Evolutionary conservation across 2,797 vertebrate genomes (phyloP).

Genomic region (Pyrocephalus nanus): DNA sequence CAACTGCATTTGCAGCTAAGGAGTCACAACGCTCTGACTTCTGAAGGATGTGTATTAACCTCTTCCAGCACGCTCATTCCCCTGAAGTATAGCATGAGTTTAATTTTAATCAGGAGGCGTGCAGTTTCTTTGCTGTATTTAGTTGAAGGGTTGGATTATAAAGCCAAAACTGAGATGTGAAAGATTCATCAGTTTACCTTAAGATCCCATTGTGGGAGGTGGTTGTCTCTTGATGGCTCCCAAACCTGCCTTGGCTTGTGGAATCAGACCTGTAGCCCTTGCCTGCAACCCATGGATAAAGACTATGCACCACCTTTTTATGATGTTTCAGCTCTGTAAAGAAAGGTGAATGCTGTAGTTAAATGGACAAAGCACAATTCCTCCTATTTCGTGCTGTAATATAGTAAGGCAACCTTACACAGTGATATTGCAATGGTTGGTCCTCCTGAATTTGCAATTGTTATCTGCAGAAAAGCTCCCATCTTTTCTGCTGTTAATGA

Average conservation of each 20-base stretch:
- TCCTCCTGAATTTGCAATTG: background rate
- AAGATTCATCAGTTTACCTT: background rate
- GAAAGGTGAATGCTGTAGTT: background rate
- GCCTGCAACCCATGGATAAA: background rate
- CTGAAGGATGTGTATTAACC: background rate
- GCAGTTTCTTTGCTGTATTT: background rate
- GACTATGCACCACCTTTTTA: background rate
- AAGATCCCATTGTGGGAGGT: background rate
- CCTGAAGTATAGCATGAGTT: background rate
- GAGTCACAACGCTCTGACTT: background rate
- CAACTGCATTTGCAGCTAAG: background rate
- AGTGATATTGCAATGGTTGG: background rate
- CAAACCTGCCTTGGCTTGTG: background rate
- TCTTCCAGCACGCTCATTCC: background rate
- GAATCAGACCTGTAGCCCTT: background rate
- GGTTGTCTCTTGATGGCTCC: background rate
- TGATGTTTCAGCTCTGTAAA: background rate
- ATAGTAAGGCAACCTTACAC: background rate
- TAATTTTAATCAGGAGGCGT: background rate
- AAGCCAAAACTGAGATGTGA: background rate
- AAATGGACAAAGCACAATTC: background rate
- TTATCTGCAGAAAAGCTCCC: background rate
- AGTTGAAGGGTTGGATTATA: background rate
- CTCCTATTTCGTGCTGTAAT: background rate
- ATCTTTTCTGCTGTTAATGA: background rate